Base-by-base conservation (phyloP, 2,113 vertebrate genomes). In the Bufo bufo region DNA sequence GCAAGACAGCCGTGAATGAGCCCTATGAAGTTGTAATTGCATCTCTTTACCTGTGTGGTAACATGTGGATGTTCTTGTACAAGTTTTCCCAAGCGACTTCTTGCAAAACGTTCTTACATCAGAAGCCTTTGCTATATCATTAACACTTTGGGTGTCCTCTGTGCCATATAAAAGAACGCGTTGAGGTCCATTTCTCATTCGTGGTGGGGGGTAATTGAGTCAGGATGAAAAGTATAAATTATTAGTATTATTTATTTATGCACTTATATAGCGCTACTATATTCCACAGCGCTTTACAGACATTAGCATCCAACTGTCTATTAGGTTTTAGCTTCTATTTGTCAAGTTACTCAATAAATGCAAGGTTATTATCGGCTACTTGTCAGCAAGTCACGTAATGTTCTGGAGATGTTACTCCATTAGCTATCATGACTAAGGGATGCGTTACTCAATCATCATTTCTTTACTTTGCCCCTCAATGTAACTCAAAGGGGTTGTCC, bases 21-120 rank as follows among this genome's bases (percentile, higher is more conserved):
- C n/a, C 49, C 54, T 59, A 72, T 75, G 61, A 85, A 85, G 43
- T 0, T 45, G 52, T 54, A 50, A 50, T 66, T 74, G 74, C 56
- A 3, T 19, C 43, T 33, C 56, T n/a, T 54, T n/a, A 5, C 71
- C 54, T 77, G 84, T 85, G 84, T 85, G 84, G 84, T n/a, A 85
- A 61, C n/a, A 20, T 56, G 23, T 49, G 43, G 43, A 58, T 75
- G 16, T 56, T 49, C 49, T 54, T 61, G 10, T 13, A 69, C n/a
- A 33, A 19, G 3, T 12, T 66, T 71, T 84, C 82, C 63, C 82
- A 84, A 71, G 54, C 49, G 7, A 82, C 4, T 56, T 17, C 17
- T 85, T 85, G 47, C 82, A 84, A 85, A 71, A 85, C 11, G 1
- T 85, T 43, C 1, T 80, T 33, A 56, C 77, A 56, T 78, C 77